phyloP scores from a whole-genome alignment of 2,797 vertebrate genomes.

The Aulostomus chinensis region DNA sequence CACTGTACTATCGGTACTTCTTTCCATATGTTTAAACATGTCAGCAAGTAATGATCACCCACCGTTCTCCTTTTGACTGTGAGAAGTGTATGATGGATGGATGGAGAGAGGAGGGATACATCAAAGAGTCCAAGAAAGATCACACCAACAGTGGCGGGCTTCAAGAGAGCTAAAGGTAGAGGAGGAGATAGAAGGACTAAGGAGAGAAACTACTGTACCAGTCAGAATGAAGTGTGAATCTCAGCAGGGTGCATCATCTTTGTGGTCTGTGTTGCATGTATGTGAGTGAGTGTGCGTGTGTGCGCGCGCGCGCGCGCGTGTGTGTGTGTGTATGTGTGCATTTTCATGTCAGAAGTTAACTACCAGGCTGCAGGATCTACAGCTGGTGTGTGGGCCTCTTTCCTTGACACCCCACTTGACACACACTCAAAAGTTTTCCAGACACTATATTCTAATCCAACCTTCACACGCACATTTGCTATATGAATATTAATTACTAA shows the following conservation, averaged over 20 bases:
- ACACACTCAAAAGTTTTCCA: constrained; percentile 33
- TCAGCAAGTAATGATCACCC: constrained; percentile 27
- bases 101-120: constrained; percentile 51
- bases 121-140: constrained; percentile 58
- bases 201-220: constrained; percentile 38
- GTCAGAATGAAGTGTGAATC: constrained; percentile 60
- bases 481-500: constrained; percentile 33
- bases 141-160: constrained; percentile 47
- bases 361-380: constrained; percentile 41
- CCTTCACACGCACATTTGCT: constrained; percentile 11
- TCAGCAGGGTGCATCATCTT: constrained; percentile 54
- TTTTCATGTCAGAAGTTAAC: constrained; percentile 46
- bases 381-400: constrained; percentile 64
- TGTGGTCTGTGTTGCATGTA: constrained; percentile 37
- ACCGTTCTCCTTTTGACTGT: constrained; percentile 50
- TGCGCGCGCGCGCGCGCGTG: too few relatives aligned
- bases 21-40: constrained; percentile 30
- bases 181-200: constrained; percentile 50
- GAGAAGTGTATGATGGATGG: constrained; percentile 50
- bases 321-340: too few relatives aligned
- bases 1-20: too few relatives aligned
- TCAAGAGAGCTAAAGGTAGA: constrained; percentile 60
- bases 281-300: too few relatives aligned
- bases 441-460: constrained; percentile 2
- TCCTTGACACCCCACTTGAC: constrained; percentile 28